Conservation (phyloP, 1,140 invertebrate genomes). For the Hylyphantes graminicola region DNA sequence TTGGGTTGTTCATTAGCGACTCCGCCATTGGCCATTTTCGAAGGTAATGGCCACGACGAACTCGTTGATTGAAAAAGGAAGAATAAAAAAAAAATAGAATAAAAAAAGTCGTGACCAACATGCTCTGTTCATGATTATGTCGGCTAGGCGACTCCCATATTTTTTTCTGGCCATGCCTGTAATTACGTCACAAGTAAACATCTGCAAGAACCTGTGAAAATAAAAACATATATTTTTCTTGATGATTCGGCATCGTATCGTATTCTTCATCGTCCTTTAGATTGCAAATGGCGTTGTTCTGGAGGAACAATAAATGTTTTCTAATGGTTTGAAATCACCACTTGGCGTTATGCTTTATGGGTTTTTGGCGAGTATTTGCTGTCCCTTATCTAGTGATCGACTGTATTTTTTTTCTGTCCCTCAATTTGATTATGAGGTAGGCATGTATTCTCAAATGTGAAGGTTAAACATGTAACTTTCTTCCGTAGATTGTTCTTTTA, state of each 20-base stretch:
- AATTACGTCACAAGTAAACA: conserved; percentile 26
- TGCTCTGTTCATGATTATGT: conserved; percentile 45
- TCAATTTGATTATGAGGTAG: neutral
- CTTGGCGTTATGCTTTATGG: conserved; percentile 2
- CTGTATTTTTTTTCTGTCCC: conserved; percentile 19
- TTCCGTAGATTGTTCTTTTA: too few relatives aligned
- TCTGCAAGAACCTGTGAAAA: neutral
- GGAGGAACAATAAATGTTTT: conserved; percentile 37
- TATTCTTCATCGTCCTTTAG: conserved; percentile 22
- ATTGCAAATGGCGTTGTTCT: conserved; percentile 24
- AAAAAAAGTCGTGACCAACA: conserved; percentile 42
- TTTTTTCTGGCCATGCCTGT: neutral
- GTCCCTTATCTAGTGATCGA: conserved; percentile 19
- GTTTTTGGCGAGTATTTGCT: neutral
- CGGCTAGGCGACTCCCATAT: neutral
- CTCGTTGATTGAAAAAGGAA: conserved; percentile 34
- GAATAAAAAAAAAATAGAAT: conserved; percentile 26
- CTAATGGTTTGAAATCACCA: conserved; percentile 50
- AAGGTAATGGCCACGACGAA: conserved; percentile 43
- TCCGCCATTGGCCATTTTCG: conserved; percentile 33
- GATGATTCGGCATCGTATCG: neutral
- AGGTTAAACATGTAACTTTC: too few relatives aligned
- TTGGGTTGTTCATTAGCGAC: too few relatives aligned
- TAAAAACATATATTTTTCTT: neutral
- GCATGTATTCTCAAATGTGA: too few relatives aligned